Evolutionary conservation across 2,888 invertebrate genomes (phyloP).

Genomic region (Synanthedon myopaeformis): DNA sequence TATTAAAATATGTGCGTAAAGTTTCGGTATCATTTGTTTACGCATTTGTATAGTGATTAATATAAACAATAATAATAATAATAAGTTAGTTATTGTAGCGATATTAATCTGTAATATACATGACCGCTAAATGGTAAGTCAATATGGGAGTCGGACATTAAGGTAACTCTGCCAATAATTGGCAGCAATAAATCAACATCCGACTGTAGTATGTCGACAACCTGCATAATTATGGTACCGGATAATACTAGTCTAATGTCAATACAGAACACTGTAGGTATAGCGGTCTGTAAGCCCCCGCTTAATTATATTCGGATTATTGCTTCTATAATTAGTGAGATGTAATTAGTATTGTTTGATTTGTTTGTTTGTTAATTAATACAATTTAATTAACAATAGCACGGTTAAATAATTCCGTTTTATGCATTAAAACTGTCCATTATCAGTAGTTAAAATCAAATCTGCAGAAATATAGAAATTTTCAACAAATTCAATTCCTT

Average conservation of each 20-base stretch:
- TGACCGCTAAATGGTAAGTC: not conserved
- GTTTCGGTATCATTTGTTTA: too few species aligned
- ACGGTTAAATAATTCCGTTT: too few species aligned
- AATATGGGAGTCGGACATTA: conserved; percentile 3
- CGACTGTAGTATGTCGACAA: conserved; percentile 15
- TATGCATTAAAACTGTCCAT: too few species aligned
- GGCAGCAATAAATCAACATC: conserved; percentile 26
- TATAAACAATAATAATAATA: too few species aligned
- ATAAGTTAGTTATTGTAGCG: too few species aligned
- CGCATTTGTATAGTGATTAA: too few species aligned
- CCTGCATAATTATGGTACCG: conserved; percentile 29
- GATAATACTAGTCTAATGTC: conserved; percentile 23
- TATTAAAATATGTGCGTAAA: too few species aligned
- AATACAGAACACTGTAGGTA: not conserved
- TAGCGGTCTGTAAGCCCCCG: conserved; percentile 12
- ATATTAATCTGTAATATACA: too few species aligned
- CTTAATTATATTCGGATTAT: conserved; percentile 52
- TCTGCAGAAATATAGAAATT: too few species aligned
- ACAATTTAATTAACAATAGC: not conserved
- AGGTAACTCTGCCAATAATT: conserved; percentile 19
- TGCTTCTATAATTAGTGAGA: conserved; percentile 37
- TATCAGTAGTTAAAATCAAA: too few species aligned
- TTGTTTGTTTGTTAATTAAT: conserved; percentile 4
- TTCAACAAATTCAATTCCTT: too few species aligned
- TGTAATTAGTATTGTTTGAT: conserved; percentile 17